These are phyloP conservation scores for Epizoanthus illoricatus DNA, from an alignment of 92 coral and sea anemone genomes.

Conservation along the genomic window DNA sequence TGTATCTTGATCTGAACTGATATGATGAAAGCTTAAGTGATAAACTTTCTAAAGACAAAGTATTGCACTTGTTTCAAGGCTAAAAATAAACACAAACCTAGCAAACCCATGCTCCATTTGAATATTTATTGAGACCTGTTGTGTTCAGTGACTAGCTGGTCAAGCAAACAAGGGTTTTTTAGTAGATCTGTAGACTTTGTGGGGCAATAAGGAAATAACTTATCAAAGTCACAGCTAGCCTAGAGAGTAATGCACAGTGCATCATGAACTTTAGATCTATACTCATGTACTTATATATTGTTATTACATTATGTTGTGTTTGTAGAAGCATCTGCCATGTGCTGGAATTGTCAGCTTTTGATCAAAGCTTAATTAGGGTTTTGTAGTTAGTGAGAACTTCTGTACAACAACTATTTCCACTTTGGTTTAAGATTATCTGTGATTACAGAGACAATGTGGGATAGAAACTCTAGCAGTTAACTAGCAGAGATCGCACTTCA, in stretches of 20 bases:
- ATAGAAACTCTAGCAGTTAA: too few relatives aligned
- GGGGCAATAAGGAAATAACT: neutral
- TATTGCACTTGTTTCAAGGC: constrained; percentile 15
- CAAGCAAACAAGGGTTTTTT: constrained; percentile 7
- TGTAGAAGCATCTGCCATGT: neutral
- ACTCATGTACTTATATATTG: too few relatives aligned
- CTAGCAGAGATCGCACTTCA: too few relatives aligned
- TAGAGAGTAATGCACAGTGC: neutral
- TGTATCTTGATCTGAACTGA: neutral
- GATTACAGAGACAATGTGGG: neutral
- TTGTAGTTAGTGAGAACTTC: constrained; percentile 20
- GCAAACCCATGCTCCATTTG: neutral
- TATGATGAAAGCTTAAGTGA: neutral
- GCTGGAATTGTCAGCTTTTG: constrained; percentile 24
- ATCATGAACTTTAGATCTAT: neutral
- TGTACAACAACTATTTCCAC: neutral
- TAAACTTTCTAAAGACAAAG: constrained; percentile 4
- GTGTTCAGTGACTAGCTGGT: constrained; percentile 7
- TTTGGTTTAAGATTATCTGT: neutral
- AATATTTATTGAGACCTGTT: constrained; percentile 11
- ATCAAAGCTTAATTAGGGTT: constrained; percentile 16
- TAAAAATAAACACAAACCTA: constrained; percentile 10
- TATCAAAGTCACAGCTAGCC: neutral
- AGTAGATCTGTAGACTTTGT: neutral
- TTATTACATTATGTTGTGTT: neutral